These are phyloP conservation scores for Urocolius indicus DNA, from an alignment of 2,113 vertebrate genomes.

Conservation along the genomic window DNA sequence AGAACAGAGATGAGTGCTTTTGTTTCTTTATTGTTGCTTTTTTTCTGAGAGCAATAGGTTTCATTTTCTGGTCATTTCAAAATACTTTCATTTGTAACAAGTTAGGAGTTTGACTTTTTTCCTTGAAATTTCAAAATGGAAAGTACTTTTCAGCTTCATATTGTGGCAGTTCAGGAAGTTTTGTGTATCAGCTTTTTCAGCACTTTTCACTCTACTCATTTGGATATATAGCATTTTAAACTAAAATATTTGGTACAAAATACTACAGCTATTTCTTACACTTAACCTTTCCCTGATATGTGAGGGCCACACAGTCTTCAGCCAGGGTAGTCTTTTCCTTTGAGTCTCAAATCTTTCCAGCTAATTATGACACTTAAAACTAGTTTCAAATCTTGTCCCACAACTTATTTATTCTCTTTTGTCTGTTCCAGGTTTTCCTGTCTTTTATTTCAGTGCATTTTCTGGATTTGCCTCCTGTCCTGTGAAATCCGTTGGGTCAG, in stretches of 20 bases:
- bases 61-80: background rate
- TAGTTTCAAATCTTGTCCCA: background rate
- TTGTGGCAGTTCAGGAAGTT: background rate
- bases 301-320: background rate
- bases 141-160: background rate
- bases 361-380: background rate
- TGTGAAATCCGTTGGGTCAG: background rate
- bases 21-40: background rate
- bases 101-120: background rate
- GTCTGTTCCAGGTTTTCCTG: background rate
- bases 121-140: background rate
- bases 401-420: background rate
- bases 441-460: background rate
- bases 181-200: background rate
- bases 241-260: background rate
- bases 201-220: background rate
- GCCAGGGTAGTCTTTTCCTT: background rate
- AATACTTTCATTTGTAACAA: background rate
- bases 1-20: background rate
- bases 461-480: background rate
- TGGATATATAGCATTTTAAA: background rate
- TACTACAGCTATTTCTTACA: background rate
- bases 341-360: background rate
- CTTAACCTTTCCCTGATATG: background rate
- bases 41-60: background rate